These are phyloP conservation scores for Cacajao melanocephalus DNA, from an alignment of 2,797 vertebrate genomes.

Conservation along the genomic window DNA sequence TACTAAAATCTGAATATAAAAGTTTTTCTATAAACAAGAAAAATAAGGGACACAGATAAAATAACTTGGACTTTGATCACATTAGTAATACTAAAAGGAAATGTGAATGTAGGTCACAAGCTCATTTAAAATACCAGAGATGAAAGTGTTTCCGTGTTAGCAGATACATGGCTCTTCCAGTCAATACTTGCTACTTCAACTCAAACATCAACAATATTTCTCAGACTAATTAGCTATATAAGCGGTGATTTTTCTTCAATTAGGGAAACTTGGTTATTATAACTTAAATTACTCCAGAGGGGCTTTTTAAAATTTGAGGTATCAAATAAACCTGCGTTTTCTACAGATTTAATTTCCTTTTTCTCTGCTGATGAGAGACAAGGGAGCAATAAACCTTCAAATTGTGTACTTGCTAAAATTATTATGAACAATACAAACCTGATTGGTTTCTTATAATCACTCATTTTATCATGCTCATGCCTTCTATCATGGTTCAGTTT, in stretches of 20 bases:
- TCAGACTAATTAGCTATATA: slow-evolving; percentile 77
- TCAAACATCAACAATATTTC: slow-evolving; percentile 77
- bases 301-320: slow-evolving; percentile 72
- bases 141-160: neutral
- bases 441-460: slow-evolving; percentile 55
- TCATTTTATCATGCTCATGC: slow-evolving; percentile 19
- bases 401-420: slow-evolving; percentile 63
- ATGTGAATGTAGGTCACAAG: neutral
- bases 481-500: neutral
- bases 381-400: slow-evolving; percentile 63
- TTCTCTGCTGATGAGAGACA: slow-evolving; percentile 55
- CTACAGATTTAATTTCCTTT: slow-evolving; percentile 56
- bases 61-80: neutral
- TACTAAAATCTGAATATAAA: slow-evolving; percentile 3
- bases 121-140: neutral
- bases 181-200: slow-evolving; percentile 16
- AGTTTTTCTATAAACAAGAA: slow-evolving; percentile 2
- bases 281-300: slow-evolving; percentile 78
- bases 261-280: slow-evolving; percentile 79
- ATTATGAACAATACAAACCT: slow-evolving; percentile 57
- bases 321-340: slow-evolving; percentile 66
- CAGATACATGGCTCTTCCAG: neutral
- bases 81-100: neutral
- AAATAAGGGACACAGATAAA: neutral
- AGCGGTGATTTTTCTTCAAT: slow-evolving; percentile 70